Evolutionary conservation across 2,113 vertebrate genomes (phyloP).

Genomic region (Tinamus guttatus): DNA sequence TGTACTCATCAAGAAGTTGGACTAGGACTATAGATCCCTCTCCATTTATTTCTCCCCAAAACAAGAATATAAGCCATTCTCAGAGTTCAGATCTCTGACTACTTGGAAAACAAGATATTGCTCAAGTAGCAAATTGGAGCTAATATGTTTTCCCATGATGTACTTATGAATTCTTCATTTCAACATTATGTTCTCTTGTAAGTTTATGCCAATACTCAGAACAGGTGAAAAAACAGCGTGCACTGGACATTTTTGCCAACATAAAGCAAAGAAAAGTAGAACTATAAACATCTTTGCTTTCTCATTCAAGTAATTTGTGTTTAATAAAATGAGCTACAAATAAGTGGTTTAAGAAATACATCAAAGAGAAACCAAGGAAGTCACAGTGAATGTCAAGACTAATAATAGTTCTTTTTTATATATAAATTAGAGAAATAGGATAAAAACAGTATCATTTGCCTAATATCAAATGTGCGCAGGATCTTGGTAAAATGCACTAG

Average conservation of each 20-base stretch:
- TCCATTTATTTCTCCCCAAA: conserved; percentile 9
- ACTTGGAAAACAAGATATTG: conserved; percentile 10
- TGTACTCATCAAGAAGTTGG: background rate
- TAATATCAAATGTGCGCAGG: background rate
- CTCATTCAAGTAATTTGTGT: background rate
- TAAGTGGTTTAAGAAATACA: background rate
- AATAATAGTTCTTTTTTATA: background rate
- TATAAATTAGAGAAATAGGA: conserved; percentile 1
- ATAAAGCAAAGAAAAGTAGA: background rate
- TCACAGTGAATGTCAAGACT: background rate
- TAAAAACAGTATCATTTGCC: background rate
- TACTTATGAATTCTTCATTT: conserved; percentile 42
- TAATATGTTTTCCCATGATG: conserved; percentile 19
- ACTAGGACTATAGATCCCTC: background rate
- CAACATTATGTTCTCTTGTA: background rate
- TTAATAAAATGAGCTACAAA: background rate
- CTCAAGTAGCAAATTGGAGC: conserved; percentile 8
- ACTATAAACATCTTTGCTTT: background rate
- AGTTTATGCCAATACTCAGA: background rate
- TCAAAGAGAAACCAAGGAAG: conserved; percentile 5
- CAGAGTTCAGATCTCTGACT: background rate
- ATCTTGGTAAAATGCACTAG: conserved; percentile 6
- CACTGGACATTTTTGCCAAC: background rate
- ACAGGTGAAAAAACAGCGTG: background rate
- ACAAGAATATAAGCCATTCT: conserved; percentile 29